Conservation (phyloP, 1,140 invertebrate species). For the Ridgeia piscesae region DNA sequence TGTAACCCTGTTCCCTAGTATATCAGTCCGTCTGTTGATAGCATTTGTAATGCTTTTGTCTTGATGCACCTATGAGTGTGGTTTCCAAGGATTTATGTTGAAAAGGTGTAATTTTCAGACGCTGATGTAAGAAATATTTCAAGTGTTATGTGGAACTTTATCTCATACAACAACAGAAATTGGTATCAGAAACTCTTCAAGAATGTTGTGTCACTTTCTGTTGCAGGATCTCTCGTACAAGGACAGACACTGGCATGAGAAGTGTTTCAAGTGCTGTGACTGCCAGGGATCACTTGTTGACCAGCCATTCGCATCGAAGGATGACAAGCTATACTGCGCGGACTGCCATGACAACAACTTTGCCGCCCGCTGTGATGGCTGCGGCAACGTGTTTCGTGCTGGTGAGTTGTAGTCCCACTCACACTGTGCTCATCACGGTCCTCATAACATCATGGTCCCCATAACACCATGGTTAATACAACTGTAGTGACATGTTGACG, state of each 20-base stretch:
- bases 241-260: constrained; percentile 96
- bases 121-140: constrained; percentile 72
- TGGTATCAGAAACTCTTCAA: constrained; percentile 98
- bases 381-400: constrained; percentile 96
- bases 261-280: constrained; percentile 96
- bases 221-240: constrained; percentile 98
- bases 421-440: background rate
- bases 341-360: constrained; percentile 99
- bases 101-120: no score
- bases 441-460: background rate
- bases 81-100: no score
- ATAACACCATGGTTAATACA: background rate
- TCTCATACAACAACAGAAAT: constrained; percentile 97
- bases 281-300: constrained; percentile 97
- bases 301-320: constrained; percentile 97
- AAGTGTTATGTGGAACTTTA: constrained; percentile 34
- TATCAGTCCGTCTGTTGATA: no score
- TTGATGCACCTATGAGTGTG: no score
- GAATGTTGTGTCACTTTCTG: constrained; percentile 72
- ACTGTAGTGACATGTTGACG: background rate
- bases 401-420: constrained; percentile 58
- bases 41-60: no score
- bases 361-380: constrained; percentile 97
- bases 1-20: no score
- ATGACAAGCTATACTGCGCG: constrained; percentile 94